These are phyloP conservation scores for Heterocephalus glaber DNA, from an alignment of 2,113 vertebrate genomes.

Conservation along the genomic window DNA sequence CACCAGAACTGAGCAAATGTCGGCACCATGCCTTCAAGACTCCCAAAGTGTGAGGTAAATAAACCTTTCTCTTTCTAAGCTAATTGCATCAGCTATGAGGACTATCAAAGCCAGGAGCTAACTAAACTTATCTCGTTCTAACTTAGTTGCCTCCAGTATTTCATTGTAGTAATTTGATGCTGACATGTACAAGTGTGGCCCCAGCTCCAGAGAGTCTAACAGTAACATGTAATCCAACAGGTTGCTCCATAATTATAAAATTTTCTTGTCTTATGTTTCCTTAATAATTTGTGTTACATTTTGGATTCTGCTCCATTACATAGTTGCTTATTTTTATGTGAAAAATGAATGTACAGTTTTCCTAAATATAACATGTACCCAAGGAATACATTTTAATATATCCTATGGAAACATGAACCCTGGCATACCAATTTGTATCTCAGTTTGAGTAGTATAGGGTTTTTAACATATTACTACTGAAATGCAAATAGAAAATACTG, in stretches of 20 bases:
- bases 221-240: neutral
- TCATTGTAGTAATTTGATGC: neutral
- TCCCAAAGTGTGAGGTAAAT: neutral
- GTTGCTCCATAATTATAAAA: neutral
- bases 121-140: neutral
- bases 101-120: neutral
- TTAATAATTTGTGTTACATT: constrained; percentile 15
- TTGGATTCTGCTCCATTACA: constrained; percentile 12
- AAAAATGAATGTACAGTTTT: constrained; percentile 12
- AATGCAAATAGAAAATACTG: neutral
- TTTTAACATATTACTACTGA: constrained; percentile 11
- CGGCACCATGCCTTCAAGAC: neutral
- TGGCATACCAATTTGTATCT: neutral
- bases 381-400: constrained; percentile 43
- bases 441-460: neutral
- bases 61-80: neutral
- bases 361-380: neutral
- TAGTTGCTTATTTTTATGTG: neutral
- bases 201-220: neutral
- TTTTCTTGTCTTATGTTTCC: neutral
- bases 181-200: neutral
- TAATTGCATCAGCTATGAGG: neutral
- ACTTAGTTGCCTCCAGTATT: neutral
- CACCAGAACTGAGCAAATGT: neutral
- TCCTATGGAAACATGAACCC: neutral